A percentile compares a stretch with the other conserved stretches of the same genome.
phyloP scores from a whole-genome alignment of 2,113 vertebrate genomes.

The Heterotis niloticus region DNA sequence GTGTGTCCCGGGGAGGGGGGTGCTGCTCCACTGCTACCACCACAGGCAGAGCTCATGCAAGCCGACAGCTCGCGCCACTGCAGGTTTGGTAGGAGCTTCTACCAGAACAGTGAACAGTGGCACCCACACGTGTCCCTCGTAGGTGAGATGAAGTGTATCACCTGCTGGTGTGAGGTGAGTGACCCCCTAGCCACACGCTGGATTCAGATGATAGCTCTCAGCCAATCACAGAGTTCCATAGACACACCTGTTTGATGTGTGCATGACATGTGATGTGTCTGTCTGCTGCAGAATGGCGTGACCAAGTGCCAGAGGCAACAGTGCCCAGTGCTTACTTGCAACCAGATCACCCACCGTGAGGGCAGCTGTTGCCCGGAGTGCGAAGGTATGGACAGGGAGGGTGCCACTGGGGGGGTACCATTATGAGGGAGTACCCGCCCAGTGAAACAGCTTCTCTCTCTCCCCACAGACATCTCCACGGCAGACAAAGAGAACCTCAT shows the following conservation, averaged over 20 bases:
- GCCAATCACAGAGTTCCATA: not conserved
- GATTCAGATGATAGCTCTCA: not conserved
- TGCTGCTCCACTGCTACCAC: constrained; percentile 43
- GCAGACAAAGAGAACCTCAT: constrained; percentile 51
- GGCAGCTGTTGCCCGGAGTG: constrained; percentile 76
- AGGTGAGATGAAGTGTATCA: constrained; percentile 96
- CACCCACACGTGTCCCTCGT: constrained; percentile 84
- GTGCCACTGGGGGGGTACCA: not conserved
- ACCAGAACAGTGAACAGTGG: constrained; percentile 92
- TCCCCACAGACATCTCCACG: constrained; percentile 42
- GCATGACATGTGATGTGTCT: not conserved
- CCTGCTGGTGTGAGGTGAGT: constrained; percentile 96
- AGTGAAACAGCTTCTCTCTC: not conserved
- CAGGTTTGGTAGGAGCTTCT: constrained; percentile 88
- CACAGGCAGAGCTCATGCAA: constrained; percentile 85
- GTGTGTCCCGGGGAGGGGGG: constrained; percentile 83
- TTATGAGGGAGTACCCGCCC: not conserved
- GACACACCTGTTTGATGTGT: not conserved
- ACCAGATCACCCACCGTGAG: constrained; percentile 58
- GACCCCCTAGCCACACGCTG: not conserved
- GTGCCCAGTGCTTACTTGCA: constrained; percentile 67
- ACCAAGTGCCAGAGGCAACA: constrained; percentile 82
- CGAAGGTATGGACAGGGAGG: constrained; percentile 45
- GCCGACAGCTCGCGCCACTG: constrained; percentile 81
- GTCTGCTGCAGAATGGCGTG: constrained; percentile 65